These are phyloP conservation scores for Oncorhynchus kisutch DNA, from an alignment of 2,113 vertebrate genomes.

Conservation along the genomic window DNA sequence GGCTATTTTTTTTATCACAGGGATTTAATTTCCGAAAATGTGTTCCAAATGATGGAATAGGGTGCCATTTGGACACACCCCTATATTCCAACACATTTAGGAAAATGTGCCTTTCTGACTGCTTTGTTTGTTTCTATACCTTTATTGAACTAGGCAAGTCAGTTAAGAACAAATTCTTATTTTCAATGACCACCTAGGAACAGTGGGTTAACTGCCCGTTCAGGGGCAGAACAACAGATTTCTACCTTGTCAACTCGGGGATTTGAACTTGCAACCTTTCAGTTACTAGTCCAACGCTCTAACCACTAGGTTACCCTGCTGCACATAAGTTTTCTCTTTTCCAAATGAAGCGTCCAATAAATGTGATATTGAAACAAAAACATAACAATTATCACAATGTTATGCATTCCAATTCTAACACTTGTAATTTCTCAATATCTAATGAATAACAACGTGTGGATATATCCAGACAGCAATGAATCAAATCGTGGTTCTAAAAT, in stretches of 20 bases:
- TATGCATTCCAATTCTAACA: not conserved
- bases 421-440: not conserved
- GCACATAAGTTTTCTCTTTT: not conserved
- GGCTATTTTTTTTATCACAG: constrained; percentile 8
- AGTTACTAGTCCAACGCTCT: too few species aligned
- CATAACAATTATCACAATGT: not conserved
- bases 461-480: too few species aligned
- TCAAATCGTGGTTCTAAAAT: too few species aligned
- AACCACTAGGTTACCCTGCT: too few species aligned
- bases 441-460: too few species aligned
- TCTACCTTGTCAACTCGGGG: too few species aligned
- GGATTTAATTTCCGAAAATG: constrained; percentile 19
- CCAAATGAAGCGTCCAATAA: not conserved
- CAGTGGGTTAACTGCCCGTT: too few species aligned
- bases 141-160: too few species aligned
- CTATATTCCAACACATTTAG: not conserved
- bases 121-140: not conserved
- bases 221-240: too few species aligned
- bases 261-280: too few species aligned
- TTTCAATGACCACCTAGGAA: too few species aligned
- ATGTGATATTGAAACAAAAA: not conserved
- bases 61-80: not conserved
- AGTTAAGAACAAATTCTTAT: too few species aligned
- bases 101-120: not conserved
- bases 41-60: not conserved